Evolutionary conservation across 2,888 invertebrate genomes (phyloP).

Genomic region (Noctua comes): DNA sequence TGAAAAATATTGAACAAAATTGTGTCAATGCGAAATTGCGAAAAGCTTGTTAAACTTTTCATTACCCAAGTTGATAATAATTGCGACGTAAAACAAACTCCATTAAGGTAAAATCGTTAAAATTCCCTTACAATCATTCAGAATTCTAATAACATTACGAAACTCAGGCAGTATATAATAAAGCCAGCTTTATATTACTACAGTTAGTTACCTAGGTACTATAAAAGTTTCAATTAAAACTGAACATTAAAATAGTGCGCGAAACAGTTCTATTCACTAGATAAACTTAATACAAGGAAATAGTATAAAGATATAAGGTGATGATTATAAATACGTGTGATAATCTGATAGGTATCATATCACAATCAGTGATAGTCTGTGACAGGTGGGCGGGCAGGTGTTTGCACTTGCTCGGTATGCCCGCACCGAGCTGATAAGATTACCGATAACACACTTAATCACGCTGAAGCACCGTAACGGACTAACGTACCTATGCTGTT

Average conservation of each 20-base stretch:
- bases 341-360: slow-evolving; percentile 57
- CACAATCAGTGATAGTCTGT: slow-evolving; percentile 71
- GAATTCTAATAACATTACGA: slow-evolving; percentile 15
- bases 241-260: slow-evolving; percentile 1
- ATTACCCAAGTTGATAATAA: slow-evolving; percentile 1
- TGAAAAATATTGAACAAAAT: background rate
- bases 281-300: slow-evolving; percentile 48
- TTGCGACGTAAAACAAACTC: background rate
- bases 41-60: background rate
- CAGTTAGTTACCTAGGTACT: background rate
- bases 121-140: slow-evolving; percentile 26
- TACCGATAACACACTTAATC: slow-evolving; percentile 79
- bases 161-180: slow-evolving; percentile 5
- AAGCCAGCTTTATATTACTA: background rate
- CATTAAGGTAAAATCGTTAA: slow-evolving; percentile 2
- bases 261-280: background rate
- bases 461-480: slow-evolving; percentile 67
- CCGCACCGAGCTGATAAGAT: slow-evolving; percentile 81
- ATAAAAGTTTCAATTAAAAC: slow-evolving; percentile 28
- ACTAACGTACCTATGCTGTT: slow-evolving; percentile 41
- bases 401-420: slow-evolving; percentile 85
- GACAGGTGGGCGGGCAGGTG: slow-evolving; percentile 87
- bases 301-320: slow-evolving; percentile 29
- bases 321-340: slow-evolving; percentile 32
- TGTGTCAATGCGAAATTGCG: background rate